Evolutionary conservation across 2,888 invertebrate species (phyloP).

Genomic region (Ptychoptera contaminata): DNA sequence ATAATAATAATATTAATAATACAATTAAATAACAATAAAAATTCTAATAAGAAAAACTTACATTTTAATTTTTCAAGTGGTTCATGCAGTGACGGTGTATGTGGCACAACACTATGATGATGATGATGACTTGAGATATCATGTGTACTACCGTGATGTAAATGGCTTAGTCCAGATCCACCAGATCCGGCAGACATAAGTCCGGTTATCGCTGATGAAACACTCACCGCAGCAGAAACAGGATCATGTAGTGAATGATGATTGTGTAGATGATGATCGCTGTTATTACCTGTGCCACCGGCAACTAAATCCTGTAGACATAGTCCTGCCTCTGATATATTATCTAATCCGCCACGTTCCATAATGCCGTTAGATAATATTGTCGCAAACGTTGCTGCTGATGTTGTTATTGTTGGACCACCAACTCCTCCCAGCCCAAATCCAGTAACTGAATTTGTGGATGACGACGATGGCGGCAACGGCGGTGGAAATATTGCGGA

Average conservation of each 20-base stretch:
- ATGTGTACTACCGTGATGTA: slow-evolving; percentile 26
- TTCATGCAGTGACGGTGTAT: slow-evolving; percentile 40
- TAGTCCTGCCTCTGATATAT: slow-evolving; percentile 41
- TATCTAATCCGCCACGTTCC: slow-evolving; percentile 33
- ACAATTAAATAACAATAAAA: no score
- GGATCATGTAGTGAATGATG: slow-evolving; percentile 36
- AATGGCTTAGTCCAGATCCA: slow-evolving; percentile 24
- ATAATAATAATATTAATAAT: no score
- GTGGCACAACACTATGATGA: slow-evolving; percentile 39
- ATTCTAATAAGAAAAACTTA: slow-evolving; percentile 24
- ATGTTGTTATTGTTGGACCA: slow-evolving; percentile 11
- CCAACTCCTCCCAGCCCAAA: slow-evolving; percentile 12
- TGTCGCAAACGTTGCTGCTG: slow-evolving; percentile 15
- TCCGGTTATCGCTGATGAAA: slow-evolving; percentile 39
- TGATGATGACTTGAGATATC: slow-evolving; percentile 36
- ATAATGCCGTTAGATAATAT: slow-evolving; percentile 29
- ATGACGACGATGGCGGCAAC: slow-evolving; percentile 22
- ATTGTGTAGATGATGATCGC: slow-evolving; percentile 31
- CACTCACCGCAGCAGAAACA: slow-evolving; percentile 35
- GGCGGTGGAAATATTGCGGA: slow-evolving; percentile 17
- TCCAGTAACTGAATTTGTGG: slow-evolving; percentile 13
- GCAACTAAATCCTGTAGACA: slow-evolving; percentile 53
- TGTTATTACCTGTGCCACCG: slow-evolving; percentile 34
- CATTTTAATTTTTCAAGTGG: slow-evolving; percentile 60
- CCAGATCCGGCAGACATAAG: slow-evolving; percentile 33